Evolutionary conservation across 2,888 invertebrate species (phyloP), one percentile per base, ranked within the genome.

Genomic region (Epistrophe eligans): DNA sequence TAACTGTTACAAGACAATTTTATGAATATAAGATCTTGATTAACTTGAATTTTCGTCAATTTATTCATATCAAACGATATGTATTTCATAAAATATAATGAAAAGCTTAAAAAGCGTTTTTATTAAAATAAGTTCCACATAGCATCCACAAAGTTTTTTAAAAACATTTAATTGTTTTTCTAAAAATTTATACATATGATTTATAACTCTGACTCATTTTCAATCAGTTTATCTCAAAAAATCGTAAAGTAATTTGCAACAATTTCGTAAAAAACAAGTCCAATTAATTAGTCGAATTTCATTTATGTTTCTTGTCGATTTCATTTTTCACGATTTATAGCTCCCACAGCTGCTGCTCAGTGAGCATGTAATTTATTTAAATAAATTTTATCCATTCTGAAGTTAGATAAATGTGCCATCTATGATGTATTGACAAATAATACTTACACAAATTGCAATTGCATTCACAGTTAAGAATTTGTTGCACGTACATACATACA

Each of bases 111-210:
- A 48, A 40, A 6, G n/a, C 17, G 45, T 15, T 24, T 38, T 67
- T 67, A 32, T 5, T 11, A 0, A n/a, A 52, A 73, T 77, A 70
- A 70, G 50, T 73, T 85, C 81, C 85, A 85, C 85, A 77, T 77
- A 58, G 11, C 0, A n/a, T 84, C 84, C 84, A 84, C 84, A 71
- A 11, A 10, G 50, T 70, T 73, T 60, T 73, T 64, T 70, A 45
- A 62, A 60, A 64, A 70, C 67, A 77, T 35, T 45, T 38, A 2
- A 15, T 5, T 11, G 0, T 19, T 15, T 19, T 48, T 48, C 11
- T 15, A 19, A 4, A n/a, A 40, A 38, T 67, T 67, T 73, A 13
- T 50, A 11, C 19, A 55, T 38, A 4, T 19, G 28, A 24, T 52
- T n/a, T 35, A 13, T n/a, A 15, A 24, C 71, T 17, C 35, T 77